These are phyloP conservation scores for Pocillopora meandrina DNA, from an alignment of 92 coral and sea anemone species.

Conservation along the genomic window DNA sequence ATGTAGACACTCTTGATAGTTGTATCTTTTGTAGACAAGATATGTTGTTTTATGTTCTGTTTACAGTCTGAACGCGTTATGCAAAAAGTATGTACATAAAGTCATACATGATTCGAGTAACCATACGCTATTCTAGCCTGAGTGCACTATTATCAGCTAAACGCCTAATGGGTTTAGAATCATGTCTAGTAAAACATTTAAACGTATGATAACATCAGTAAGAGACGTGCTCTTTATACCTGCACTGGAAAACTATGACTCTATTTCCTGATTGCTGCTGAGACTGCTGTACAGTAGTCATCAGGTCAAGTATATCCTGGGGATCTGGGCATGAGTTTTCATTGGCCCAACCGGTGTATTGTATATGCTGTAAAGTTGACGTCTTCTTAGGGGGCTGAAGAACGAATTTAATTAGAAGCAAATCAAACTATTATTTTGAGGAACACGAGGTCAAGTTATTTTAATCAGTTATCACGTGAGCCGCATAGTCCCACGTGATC, in stretches of 20 bases:
- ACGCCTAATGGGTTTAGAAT: no score
- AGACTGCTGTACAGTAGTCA: constrained; percentile 17
- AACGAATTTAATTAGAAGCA: neutral
- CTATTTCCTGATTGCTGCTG: constrained; percentile 38
- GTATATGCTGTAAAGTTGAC: constrained; percentile 18
- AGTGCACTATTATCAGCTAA: no score
- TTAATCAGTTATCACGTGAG: no score
- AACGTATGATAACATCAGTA: neutral
- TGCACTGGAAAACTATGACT: constrained; percentile 39
- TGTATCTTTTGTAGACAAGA: neutral
- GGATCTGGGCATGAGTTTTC: constrained; percentile 23
- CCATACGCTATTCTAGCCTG: no score
- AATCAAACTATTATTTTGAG: no score
- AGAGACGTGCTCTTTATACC: neutral
- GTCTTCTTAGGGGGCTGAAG: constrained; percentile 25
- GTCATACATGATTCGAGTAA: no score
- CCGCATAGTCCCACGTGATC: no score
- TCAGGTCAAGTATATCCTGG: constrained; percentile 19
- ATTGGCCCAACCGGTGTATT: constrained; percentile 30
- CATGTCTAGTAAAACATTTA: neutral
- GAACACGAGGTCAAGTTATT: no score
- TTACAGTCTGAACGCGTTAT: constrained; percentile 56
- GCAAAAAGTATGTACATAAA: neutral
- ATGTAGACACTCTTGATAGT: neutral
- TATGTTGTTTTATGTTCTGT: constrained; percentile 52